Evolutionary conservation across 2,888 invertebrate species (phyloP).

Genomic region (Pasiphila rectangulata): DNA sequence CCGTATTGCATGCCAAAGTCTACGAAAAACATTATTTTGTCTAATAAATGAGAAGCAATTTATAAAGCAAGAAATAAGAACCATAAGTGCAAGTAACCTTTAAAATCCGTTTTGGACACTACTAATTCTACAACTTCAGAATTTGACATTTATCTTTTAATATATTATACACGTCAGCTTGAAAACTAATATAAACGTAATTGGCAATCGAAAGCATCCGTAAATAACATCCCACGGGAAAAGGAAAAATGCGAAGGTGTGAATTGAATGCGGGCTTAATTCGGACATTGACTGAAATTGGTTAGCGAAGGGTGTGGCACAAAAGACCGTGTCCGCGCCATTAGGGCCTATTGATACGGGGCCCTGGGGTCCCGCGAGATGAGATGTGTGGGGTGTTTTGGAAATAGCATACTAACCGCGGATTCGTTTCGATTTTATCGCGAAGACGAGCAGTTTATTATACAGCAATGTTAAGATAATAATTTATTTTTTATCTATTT

Average conservation of each 20-base stretch:
- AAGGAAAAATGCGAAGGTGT: conserved; percentile 41
- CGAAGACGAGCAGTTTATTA: too few species aligned
- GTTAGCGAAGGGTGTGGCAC: conserved; percentile 39
- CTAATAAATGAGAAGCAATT: too few species aligned
- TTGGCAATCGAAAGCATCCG: conserved; percentile 15
- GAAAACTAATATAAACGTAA: conserved; percentile 1
- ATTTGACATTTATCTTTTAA: too few species aligned
- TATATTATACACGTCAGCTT: too few species aligned
- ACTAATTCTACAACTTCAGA: too few species aligned
- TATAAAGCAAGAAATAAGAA: too few species aligned
- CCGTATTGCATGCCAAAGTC: too few species aligned
- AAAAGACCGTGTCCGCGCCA: conserved; percentile 55
- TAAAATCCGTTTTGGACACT: too few species aligned
- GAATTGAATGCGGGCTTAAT: conserved; percentile 50
- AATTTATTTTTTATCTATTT: too few species aligned
- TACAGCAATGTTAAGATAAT: too few species aligned
- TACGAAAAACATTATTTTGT: too few species aligned
- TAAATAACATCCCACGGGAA: conserved; percentile 19
- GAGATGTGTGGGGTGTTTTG: conserved; percentile 53
- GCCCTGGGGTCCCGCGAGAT: conserved; percentile 45
- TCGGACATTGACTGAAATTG: conserved; percentile 49
- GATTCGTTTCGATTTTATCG: conserved; percentile 33
- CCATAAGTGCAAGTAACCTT: too few species aligned
- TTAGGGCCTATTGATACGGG: conserved; percentile 65
- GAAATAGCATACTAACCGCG: conserved; percentile 40